Base-by-base conservation (phyloP, 92 coral and sea anemone genomes). In the Ricordea florida region DNA sequence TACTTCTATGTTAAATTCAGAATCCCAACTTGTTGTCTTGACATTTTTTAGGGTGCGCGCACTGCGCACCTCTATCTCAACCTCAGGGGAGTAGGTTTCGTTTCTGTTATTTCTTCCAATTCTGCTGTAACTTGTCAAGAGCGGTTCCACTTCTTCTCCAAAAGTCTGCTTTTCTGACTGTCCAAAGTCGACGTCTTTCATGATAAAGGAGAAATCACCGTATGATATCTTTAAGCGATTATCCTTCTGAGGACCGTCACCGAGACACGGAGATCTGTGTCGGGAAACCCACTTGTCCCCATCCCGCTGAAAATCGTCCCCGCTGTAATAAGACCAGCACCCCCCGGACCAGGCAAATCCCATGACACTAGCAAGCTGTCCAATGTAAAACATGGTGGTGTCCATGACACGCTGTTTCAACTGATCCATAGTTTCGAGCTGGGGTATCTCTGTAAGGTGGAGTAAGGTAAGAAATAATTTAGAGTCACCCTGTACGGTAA, bases 331-430 rank as follows among this genome's bases (percentile, higher is more conserved):
- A 13, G 60, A 51, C 35, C 72, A 70, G 41, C 86, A 79, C 6
- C 86, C 90, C 0, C 62, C 86, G 8, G 64, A 43, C 90, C 86
- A 85, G 0, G 86, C 86, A 75, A 70, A 85, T 15, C 86, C 90
- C 62, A 79, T 48, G 56, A 41, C 35, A 32, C 48, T 42, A 8
- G 81, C 86, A 20, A 85, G 42, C 25, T 35, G 58, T 8, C 69
- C 86, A 9, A 79, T 42, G 35, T 62, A 36, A 28, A 47, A 13
- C 67, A 58, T 65, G 33, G 90, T 79, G 10, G 65, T 76, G 38
- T 85, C 90, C 90, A 85, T 79, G 6, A 85, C 90, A 14, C 82
- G 74, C 6, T 76, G 60, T 33, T 85, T 85, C 7, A 85, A 60
- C 34, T 41, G 81, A n/a, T 60, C 59, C 40, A 78, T n/a, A 8